Evolutionary conservation across 2,113 vertebrate genomes (phyloP), one percentile per base, ranked within the genome.

Genomic region (Alethe castanea): DNA sequence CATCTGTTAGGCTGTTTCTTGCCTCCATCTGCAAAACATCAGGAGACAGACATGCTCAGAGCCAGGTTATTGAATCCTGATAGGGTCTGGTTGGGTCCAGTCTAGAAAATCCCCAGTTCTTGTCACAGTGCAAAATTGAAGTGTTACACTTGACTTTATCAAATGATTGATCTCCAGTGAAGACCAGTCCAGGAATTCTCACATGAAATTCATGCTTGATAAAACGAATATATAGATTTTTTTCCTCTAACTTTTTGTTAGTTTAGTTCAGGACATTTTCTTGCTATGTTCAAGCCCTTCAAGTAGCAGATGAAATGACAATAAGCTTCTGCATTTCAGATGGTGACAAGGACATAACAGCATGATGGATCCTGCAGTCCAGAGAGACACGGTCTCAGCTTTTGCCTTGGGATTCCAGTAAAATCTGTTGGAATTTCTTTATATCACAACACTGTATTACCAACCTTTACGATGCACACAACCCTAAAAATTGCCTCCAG

Each of bases 81-180:
- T 2, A 0, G 33, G 5, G 4, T 48, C 60, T 93, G 48, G 7
- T 3, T 60, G 19, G 15, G 52, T 60, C 31, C 19, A 77, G 59
- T 12, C 28, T 45, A 52, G 28, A 38, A 92, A 25, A 14, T 53
- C 17, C 18, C 5, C 0, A 1, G 13, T 67, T 90, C 35, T 53
- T 74, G 52, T n/a, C 2, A 10, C 40, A 53, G 38, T 18, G 19
- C 22, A n/a, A 44, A 87, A 60, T 19, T 35, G 23, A 91, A 92
- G 36, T 7, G 14, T 31, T 18, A 24, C 36, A 76, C 44, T 86
- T 82, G 33, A 29, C 36, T 92, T 86, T 53, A 88, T 90, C 52
- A 83, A 70, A 80, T 52, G 47, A 96, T 81, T 94, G 72, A 74
- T 96, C 54, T 96, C 66, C 90, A 88, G 16, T 59, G 54, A 82